Percentiles rank a stretch among this genome's conserved stretches.
Evolutionary conservation across 2,888 invertebrate genomes (phyloP).

Genomic region (Megaustenia siamemsis): DNA sequence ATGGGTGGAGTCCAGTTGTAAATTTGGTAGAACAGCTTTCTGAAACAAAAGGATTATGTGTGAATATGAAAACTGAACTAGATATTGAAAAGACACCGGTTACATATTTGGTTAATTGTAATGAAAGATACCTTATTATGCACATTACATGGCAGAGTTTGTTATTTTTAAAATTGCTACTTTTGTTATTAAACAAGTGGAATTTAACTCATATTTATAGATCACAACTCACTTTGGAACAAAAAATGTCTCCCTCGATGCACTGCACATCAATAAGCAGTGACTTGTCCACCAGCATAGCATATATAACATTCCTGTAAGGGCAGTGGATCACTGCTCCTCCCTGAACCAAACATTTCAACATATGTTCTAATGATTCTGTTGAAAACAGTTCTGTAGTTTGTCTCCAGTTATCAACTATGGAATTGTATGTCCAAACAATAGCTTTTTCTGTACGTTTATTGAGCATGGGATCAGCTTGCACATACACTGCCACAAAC

Average conservation of each 20-base stretch:
- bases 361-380: not conserved
- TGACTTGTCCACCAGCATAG: not conserved
- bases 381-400: constrained; percentile 31
- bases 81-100: no score
- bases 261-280: constrained; percentile 24
- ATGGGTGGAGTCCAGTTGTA: not conserved
- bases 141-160: no score
- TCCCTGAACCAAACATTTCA: constrained; percentile 10
- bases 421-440: constrained; percentile 27
- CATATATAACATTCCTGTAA: constrained; percentile 6
- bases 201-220: no score
- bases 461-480: not conserved
- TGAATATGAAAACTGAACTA: not conserved
- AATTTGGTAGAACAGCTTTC: constrained; percentile 24
- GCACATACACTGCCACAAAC: constrained; percentile 13
- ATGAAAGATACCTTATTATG: no score
- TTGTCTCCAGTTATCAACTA: constrained; percentile 14
- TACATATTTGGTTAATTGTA: no score
- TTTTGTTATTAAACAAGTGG: not conserved
- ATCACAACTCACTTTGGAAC: constrained; percentile 29
- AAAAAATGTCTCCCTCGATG: constrained; percentile 19
- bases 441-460: not conserved
- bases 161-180: no score
- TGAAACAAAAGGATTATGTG: not conserved
- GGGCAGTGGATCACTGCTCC: constrained; percentile 34